Conservation (phyloP, 2,113 vertebrate species). For the Bos indicus region DNA sequence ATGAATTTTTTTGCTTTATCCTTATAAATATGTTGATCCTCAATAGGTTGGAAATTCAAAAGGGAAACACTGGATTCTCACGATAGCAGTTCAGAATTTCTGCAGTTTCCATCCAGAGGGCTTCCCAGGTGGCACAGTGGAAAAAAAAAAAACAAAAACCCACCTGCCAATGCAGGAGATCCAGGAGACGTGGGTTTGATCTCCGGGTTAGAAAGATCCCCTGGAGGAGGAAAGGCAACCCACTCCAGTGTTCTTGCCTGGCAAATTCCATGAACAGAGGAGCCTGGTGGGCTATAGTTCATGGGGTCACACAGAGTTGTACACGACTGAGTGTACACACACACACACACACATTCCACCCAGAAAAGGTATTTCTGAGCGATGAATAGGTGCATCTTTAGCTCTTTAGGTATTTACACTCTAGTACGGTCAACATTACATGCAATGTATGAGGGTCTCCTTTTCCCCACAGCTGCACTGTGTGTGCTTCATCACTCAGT, state of each 20-base stretch:
- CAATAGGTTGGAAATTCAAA: not conserved
- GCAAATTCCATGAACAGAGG: not conserved
- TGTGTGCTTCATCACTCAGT: not conserved
- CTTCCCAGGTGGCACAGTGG: not conserved
- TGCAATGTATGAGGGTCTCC: not conserved
- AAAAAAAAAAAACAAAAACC: not conserved
- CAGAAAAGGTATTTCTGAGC: not conserved
- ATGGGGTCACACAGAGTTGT: not conserved
- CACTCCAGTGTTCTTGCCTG: not conserved
- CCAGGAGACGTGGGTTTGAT: not conserved
- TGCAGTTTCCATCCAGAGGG: not conserved
- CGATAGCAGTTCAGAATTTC: not conserved
- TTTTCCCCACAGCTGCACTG: not conserved
- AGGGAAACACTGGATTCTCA: not conserved
- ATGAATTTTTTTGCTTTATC: not conserved
- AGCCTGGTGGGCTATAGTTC: not conserved
- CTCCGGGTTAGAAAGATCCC: not conserved
- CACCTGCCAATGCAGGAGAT: not conserved
- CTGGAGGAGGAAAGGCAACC: not conserved
- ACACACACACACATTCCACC: not conserved
- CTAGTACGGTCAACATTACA: not conserved
- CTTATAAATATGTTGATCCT: not conserved
- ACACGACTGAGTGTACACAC: accelerated
- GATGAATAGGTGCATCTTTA: not conserved
- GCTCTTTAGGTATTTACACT: not conserved